A percentile compares a stretch with the other conserved stretches of the same genome.
These are phyloP conservation scores for Diloba caeruleocephala DNA, from an alignment of 2,888 invertebrate species.

Conservation along the genomic window DNA sequence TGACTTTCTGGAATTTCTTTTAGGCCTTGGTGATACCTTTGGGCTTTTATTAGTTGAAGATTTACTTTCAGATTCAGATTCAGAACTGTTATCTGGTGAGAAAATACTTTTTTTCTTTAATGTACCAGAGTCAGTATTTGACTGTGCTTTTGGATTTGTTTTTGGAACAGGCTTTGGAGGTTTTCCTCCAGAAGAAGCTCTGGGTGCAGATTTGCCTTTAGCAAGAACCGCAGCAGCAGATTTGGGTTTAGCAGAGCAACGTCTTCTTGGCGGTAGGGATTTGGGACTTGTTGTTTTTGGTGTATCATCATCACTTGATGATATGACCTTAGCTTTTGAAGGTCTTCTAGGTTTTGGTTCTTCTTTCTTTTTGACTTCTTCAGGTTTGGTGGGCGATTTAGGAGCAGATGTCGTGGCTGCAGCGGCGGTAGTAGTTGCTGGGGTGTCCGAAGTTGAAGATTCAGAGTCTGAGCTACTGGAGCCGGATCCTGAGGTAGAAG, in stretches of 20 bases:
- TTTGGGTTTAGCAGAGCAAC: slow-evolving; percentile 90
- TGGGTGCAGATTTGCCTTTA: slow-evolving; percentile 80
- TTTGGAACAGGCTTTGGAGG: slow-evolving; percentile 80
- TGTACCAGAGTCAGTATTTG: slow-evolving; percentile 66
- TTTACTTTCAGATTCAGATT: slow-evolving; percentile 81
- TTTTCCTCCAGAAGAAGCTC: slow-evolving; percentile 76
- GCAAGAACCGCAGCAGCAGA: slow-evolving; percentile 90
- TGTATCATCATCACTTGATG: slow-evolving; percentile 90
- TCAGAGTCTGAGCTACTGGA: slow-evolving; percentile 92
- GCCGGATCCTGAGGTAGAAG: slow-evolving; percentile 92
- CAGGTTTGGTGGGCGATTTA: slow-evolving; percentile 78
- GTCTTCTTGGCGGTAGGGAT: slow-evolving; percentile 82
- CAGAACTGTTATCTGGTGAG: slow-evolving; percentile 92
- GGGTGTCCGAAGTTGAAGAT: slow-evolving; percentile 88
- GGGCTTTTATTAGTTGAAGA: slow-evolving; percentile 65
- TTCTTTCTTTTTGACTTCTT: slow-evolving; percentile 78
- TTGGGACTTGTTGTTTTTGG: slow-evolving; percentile 79
- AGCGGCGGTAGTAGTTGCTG: slow-evolving; percentile 58
- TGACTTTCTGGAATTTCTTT: slow-evolving; percentile 75
- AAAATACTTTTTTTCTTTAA: slow-evolving; percentile 94
- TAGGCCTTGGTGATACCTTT: slow-evolving; percentile 72
- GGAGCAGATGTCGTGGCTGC: slow-evolving; percentile 62
- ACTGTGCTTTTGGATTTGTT: slow-evolving; percentile 74
- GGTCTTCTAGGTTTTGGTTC: slow-evolving; percentile 72
- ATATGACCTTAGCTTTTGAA: slow-evolving; percentile 82